These are phyloP conservation scores for Odobenus rosmarus DNA, from an alignment of 2,113 vertebrate genomes.

Conservation along the genomic window DNA sequence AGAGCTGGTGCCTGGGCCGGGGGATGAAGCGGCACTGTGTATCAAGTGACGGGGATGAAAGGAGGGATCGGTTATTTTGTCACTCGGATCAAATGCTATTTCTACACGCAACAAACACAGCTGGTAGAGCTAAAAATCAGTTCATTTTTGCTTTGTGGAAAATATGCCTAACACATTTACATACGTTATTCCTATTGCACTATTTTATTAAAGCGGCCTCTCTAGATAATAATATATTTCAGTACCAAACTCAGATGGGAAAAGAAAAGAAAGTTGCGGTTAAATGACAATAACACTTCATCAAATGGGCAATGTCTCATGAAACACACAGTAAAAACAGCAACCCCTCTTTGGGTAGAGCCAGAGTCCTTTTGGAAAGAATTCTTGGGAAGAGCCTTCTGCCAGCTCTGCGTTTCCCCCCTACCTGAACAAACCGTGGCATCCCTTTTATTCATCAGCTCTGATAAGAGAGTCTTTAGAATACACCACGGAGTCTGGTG, in stretches of 20 bases:
- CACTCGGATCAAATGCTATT: conserved; percentile 56
- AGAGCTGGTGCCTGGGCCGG: conserved; percentile 38
- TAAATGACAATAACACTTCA: conserved; percentile 50
- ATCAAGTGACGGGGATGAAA: background rate
- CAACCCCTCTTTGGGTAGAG: background rate
- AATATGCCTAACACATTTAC: conserved; percentile 17
- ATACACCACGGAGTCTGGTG: background rate
- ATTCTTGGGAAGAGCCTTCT: background rate
- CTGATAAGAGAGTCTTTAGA: background rate
- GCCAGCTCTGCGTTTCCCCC: background rate
- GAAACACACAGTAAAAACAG: background rate
- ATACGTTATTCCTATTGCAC: background rate
- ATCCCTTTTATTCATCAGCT: background rate
- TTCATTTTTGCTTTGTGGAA: conserved; percentile 43
- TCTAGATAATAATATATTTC: background rate
- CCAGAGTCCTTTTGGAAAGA: background rate
- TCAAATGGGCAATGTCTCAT: background rate
- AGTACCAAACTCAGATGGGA: background rate
- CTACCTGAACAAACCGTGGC: background rate
- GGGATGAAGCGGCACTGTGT: background rate
- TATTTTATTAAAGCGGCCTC: conserved; percentile 23
- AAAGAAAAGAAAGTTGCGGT: background rate
- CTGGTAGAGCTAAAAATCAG: conserved; percentile 35
- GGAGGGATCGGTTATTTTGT: background rate
- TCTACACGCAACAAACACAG: conserved; percentile 46